Evolutionary conservation across 2,888 invertebrate species (phyloP), one percentile per base, ranked within the genome.

Genomic region (Parnassius orleans): DNA sequence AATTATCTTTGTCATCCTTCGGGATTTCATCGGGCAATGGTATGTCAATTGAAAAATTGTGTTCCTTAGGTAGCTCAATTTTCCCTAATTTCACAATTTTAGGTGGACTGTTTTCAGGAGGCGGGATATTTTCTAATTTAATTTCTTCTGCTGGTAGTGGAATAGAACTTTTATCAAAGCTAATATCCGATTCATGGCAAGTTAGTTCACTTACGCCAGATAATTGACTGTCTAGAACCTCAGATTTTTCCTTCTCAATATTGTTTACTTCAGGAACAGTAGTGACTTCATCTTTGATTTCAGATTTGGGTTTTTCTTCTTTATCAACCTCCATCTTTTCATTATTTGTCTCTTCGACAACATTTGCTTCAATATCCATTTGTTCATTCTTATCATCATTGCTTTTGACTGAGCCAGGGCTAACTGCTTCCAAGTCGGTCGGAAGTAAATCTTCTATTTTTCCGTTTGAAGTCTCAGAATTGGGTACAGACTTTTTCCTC

Each of bases 361-460:
- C 59, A 9, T 63, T n/a, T 56, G 57, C 57, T 42, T 68, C 66
- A n/a, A 72, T 54, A 14, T 87, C 87, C 79, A 86, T 83, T 3
- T 69, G 61, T 52, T 86, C 85, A 61, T 78, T 68, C 66, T 83
- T 83, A 10, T 82, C 88, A 61, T 93, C 87, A 73, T 93, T 93
- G 55, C 93, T 93, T 72, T 93, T 94, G 61, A 95, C 95, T 0
- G 96, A 96, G 65, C 95, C 96, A 0, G 96, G 96, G 66, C 96
- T 96, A 9, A 96, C 95, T 47, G 96, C 95, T 83, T 96, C 96
- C 52, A 96, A 86, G 80, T 96, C 96, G 57, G 93, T 95, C 0
- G 96, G 96, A 24, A 96, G 79, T 3, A 96, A 84, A 77, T 94
- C 92, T 71, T 79, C 73, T 12, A 71, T 60, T 69, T 82, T 87